Conservation (phyloP, 2,888 invertebrate genomes). For the Folsomia manolachei region DNA sequence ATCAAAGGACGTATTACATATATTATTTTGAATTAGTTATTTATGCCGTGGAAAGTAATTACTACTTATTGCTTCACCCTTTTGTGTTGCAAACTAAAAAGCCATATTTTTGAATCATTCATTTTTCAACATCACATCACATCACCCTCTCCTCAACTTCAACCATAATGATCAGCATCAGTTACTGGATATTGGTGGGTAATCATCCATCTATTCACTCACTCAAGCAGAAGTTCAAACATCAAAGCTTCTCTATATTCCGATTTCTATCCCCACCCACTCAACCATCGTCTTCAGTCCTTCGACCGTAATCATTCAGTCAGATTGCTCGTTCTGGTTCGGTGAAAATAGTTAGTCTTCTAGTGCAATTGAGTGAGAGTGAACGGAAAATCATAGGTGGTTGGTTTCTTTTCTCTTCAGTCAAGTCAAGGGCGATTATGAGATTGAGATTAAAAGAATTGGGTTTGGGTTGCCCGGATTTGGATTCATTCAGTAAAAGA, state of each 20-base stretch:
- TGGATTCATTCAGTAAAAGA: not conserved
- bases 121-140: not conserved
- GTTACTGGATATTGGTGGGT: constrained; percentile 3
- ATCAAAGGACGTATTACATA: too few relatives aligned
- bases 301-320: not conserved
- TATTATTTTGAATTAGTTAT: too few relatives aligned
- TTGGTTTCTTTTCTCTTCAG: too few relatives aligned
- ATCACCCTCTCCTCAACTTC: not conserved
- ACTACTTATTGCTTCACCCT: too few relatives aligned
- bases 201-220: not conserved
- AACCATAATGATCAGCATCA: not conserved
- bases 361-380: too few relatives aligned
- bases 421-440: not conserved
- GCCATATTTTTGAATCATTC: not conserved
- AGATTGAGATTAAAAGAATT: not conserved
- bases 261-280: not conserved
- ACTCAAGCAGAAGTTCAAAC: not conserved
- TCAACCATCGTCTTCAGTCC: not conserved
- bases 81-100: too few relatives aligned
- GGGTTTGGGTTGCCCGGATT: not conserved
- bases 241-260: not conserved
- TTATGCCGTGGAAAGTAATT: too few relatives aligned
- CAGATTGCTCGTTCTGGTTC: too few relatives aligned
- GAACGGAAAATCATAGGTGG: too few relatives aligned
- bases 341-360: too few relatives aligned